phyloP scores from a whole-genome alignment of 1,140 invertebrate genomes.

The Neodiprion virginianus region DNA sequence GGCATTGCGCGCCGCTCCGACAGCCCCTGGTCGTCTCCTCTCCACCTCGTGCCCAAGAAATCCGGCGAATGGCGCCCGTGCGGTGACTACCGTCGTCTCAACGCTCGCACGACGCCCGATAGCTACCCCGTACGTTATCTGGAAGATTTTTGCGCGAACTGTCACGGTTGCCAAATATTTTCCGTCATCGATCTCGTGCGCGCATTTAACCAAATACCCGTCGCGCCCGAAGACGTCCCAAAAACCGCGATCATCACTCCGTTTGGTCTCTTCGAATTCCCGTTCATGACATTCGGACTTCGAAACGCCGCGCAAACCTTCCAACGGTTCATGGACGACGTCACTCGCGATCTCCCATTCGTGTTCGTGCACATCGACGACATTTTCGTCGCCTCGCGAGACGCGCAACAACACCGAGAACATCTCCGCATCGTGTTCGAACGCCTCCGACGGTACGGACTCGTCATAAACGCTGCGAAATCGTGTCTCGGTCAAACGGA shows the following conservation, averaged over 20 bases:
- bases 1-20: neutral
- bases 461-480: too few relatives aligned
- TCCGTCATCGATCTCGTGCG: constrained; percentile 49
- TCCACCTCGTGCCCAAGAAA: too few relatives aligned
- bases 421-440: too few relatives aligned
- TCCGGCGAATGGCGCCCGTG: neutral
- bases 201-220: constrained; percentile 52
- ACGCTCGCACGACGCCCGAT: neutral
- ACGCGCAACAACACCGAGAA: too few relatives aligned
- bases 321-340: constrained; percentile 27
- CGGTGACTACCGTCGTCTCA: neutral
- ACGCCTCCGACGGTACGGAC: too few relatives aligned
- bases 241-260: constrained; percentile 25
- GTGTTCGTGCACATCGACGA: constrained; percentile 11
- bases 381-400: neutral
- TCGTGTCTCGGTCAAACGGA: too few relatives aligned
- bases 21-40: neutral
- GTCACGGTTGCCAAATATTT: constrained; percentile 39
- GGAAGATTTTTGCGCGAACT: neutral
- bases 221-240: constrained; percentile 23
- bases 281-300: constrained; percentile 26
- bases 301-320: constrained; percentile 29
- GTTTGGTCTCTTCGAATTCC: constrained; percentile 17
- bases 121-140: neutral
- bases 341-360: constrained; percentile 13